Conservation (phyloP, 1,140 invertebrate genomes). For the Hestina assimilis region DNA sequence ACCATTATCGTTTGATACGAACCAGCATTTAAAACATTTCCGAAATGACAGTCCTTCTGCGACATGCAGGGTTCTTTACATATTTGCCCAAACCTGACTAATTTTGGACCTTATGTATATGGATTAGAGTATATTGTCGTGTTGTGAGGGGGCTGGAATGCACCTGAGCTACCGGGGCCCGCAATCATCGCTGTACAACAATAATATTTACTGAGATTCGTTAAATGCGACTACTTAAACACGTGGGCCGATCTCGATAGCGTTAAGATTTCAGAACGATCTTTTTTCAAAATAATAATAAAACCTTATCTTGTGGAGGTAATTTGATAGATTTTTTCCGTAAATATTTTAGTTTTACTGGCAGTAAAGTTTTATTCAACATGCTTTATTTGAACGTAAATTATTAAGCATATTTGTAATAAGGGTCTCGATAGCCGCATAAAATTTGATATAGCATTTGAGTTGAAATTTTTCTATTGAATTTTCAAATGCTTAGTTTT, state of each 20-base stretch:
- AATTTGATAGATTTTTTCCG: background rate
- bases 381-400: background rate
- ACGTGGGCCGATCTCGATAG: slow-evolving; percentile 26
- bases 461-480: background rate
- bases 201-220: slow-evolving; percentile 50
- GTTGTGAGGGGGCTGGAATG: slow-evolving; percentile 37
- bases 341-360: background rate
- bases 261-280: background rate
- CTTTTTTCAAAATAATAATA: background rate
- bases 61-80: slow-evolving; percentile 61
- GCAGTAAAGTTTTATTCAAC: background rate
- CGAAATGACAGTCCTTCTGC: slow-evolving; percentile 22
- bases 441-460: background rate
- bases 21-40: slow-evolving; percentile 28
- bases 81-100: slow-evolving; percentile 44
- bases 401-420: background rate
- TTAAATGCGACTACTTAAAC: slow-evolving; percentile 47
- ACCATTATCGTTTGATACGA: slow-evolving; percentile 19
- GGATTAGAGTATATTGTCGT: slow-evolving; percentile 41
- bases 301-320: background rate
- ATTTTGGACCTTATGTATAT: slow-evolving; percentile 42
- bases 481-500: too few relatives aligned
- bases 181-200: slow-evolving; percentile 44
- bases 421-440: background rate
- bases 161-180: slow-evolving; percentile 64